phyloP scores from a whole-genome alignment of 2,797 vertebrate genomes.

The Pogonophryne albipinna region DNA sequence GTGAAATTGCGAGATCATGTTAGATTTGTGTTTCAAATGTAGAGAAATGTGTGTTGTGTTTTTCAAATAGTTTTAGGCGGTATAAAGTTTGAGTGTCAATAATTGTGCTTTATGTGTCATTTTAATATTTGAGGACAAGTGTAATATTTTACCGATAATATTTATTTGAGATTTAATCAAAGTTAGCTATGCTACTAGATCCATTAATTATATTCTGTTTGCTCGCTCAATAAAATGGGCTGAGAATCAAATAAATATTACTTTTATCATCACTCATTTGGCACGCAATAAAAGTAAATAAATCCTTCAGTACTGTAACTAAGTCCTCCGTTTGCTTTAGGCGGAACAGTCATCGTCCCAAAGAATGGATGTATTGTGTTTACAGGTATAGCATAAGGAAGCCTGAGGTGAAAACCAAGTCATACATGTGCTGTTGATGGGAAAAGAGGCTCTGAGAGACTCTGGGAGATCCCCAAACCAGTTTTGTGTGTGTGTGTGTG shows the following conservation, averaged over 20 bases:
- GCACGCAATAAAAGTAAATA: constrained; percentile 5
- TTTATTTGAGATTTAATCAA: not conserved
- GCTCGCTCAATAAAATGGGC: not conserved
- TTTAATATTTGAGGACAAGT: not conserved
- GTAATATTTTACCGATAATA: not conserved
- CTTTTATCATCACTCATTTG: not conserved
- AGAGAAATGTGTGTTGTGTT: not conserved
- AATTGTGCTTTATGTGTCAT: not conserved
- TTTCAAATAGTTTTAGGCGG: not conserved
- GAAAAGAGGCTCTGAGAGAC: not conserved
- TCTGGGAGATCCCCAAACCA: not conserved
- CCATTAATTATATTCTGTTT: not conserved
- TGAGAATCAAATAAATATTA: not conserved
- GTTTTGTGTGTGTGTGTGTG: not conserved
- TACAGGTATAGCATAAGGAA: constrained; percentile 37
- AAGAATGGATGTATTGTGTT: not conserved
- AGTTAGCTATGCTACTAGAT: not conserved
- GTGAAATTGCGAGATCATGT: not conserved
- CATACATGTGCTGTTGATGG: not conserved
- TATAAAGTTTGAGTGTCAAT: not conserved
- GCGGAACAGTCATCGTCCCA: not conserved
- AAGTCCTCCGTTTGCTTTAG: not conserved
- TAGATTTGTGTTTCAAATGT: not conserved
- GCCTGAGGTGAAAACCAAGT: not conserved
- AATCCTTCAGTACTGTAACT: not conserved